Conservation (phyloP, 1,140 invertebrate genomes). For the Platyscapa corneri region DNA sequence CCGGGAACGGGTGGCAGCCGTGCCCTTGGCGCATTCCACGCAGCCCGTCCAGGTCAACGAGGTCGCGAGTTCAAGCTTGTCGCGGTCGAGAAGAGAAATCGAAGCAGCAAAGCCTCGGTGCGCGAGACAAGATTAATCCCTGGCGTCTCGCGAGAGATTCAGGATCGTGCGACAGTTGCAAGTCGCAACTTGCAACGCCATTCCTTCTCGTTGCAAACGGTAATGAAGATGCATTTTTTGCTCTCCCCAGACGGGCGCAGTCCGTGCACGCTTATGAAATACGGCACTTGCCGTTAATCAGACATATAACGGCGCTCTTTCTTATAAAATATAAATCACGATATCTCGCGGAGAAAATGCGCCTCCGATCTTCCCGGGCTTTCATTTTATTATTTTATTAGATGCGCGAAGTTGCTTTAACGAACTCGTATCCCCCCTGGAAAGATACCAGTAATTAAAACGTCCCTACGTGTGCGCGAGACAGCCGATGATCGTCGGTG, state of each 20-base stretch:
- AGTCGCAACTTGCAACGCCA: too few species aligned
- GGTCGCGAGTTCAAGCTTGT: not conserved
- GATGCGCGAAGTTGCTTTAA: too few species aligned
- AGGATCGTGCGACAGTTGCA: not conserved
- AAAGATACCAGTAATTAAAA: not conserved
- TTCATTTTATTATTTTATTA: too few species aligned
- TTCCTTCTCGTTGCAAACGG: not conserved
- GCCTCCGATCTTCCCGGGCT: too few species aligned
- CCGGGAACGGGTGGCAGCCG: too few species aligned
- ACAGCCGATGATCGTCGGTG: not conserved
- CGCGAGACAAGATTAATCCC: not conserved
- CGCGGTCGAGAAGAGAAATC: not conserved
- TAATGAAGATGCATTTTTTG: not conserved
- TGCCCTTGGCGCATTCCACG: too few species aligned
- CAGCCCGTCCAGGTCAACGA: too few species aligned
- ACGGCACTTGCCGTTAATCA: too few species aligned
- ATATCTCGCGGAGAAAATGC: too few species aligned
- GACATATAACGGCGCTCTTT: too few species aligned
- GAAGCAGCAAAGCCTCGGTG: not conserved
- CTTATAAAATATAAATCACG: too few species aligned
- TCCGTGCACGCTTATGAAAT: not conserved
- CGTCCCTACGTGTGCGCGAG: not conserved
- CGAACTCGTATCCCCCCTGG: too few species aligned
- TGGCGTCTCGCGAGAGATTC: not conserved
- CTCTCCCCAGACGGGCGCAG: not conserved